These are phyloP conservation scores for Lepetodrilus schrolli DNA, from an alignment of 2,888 invertebrate genomes.

Conservation along the genomic window DNA sequence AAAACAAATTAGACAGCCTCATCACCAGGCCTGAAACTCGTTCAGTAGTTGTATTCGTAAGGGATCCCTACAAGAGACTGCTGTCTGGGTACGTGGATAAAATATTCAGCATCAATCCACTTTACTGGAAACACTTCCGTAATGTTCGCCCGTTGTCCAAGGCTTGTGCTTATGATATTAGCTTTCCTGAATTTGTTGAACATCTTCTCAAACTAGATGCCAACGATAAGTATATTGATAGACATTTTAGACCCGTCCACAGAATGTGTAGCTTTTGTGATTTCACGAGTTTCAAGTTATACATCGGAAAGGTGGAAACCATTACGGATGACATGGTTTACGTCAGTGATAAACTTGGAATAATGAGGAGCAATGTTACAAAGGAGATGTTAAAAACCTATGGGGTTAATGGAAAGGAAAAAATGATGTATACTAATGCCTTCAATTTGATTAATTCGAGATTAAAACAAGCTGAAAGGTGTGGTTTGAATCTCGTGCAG, in stretches of 20 bases:
- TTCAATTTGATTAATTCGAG: background rate
- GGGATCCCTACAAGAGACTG: background rate
- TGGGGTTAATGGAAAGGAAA: background rate
- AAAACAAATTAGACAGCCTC: too few species aligned
- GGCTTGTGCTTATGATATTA: background rate
- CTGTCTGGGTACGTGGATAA: background rate
- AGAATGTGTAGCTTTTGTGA: background rate
- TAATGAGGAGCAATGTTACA: background rate
- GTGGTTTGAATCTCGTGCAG: background rate
- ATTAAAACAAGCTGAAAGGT: background rate
- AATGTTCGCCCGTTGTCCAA: too few species aligned
- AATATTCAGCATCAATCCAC: background rate
- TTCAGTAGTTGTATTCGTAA: too few species aligned
- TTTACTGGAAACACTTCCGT: background rate
- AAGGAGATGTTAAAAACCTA: background rate
- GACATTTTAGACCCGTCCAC: background rate
- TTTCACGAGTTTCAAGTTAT: background rate
- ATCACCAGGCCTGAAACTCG: too few species aligned
- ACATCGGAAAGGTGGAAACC: slow-evolving; percentile 1
- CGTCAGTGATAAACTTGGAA: background rate
- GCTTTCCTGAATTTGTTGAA: background rate
- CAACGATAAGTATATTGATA: background rate
- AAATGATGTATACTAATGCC: background rate
- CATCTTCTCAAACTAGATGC: background rate
- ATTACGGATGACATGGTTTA: background rate